Evolutionary conservation across 37 sponge, comb jelly and placozoan genomes (phyloP).

Genomic region (Cliona cf. orientalis): DNA sequence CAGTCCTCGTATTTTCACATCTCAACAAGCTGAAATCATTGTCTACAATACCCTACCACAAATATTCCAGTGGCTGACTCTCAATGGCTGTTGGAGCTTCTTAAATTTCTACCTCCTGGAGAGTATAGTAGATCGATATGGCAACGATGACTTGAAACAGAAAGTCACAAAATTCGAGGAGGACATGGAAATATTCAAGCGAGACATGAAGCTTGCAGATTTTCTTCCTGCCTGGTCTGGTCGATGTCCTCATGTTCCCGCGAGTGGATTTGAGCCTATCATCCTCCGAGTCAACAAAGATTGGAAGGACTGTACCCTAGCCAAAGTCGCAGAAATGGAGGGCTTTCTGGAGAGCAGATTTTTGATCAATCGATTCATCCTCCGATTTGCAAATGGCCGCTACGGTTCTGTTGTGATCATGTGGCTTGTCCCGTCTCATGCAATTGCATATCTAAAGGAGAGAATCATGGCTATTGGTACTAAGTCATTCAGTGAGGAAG

Average conservation of each 20-base stretch:
- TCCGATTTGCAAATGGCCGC: neutral
- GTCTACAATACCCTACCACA: no score
- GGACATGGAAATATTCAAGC: neutral
- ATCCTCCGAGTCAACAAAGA: neutral
- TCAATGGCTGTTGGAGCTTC: no score
- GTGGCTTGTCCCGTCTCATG: constrained; percentile 8
- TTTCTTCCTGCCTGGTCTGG: neutral
- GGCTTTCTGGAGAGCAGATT: neutral
- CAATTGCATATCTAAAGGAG: neutral
- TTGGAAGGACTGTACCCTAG: neutral
- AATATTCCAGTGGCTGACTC: no score
- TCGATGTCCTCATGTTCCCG: neutral
- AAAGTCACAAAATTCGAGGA: neutral
- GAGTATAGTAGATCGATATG: neutral
- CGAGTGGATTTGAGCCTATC: neutral
- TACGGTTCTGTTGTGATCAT: neutral
- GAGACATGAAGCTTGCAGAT: neutral
- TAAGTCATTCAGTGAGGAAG: no score
- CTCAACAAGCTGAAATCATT: no score
- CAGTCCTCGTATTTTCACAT: no score
- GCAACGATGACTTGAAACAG: neutral
- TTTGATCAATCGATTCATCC: neutral
- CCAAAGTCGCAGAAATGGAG: neutral
- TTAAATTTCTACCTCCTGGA: neutral
- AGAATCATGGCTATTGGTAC: neutral